Evolutionary conservation across 1,140 invertebrate species (phyloP), one percentile per base, ranked within the genome.

Genomic region (Bombus vancouverensis): DNA sequence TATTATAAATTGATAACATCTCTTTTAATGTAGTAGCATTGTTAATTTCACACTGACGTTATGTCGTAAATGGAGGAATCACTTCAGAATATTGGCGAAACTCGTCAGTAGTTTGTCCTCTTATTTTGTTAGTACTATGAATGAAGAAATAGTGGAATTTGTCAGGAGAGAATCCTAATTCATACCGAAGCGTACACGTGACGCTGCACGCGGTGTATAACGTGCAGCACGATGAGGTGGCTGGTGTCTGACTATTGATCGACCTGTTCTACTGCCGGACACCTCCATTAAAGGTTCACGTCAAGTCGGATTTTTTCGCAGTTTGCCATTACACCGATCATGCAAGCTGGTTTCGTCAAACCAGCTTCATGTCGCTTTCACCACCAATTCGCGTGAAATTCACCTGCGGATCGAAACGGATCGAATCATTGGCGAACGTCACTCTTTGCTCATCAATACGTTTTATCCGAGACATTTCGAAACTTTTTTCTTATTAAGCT

Each of bases 231-330:
- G 47, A 73, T 73, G 53, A 39, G 34, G 25, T 39, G 70, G n/a
- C 34, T 37, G 18, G 42, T 70, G 44, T 80, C 65, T 81, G 80
- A 34, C 80, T 81, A 81, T 81, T 44, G 80, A 73, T 81, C 80
- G 53, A 13, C 80, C 70, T 32, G 70, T 81, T 81, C 79, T 22
- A 80, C 66, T 53, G 1, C 37, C 66, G 28, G 53, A 73, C 70
- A 42, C 18, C 34, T 44, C 70, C 53, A n/a, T 81, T 81, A 81
- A 73, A 44, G 22, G 53, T 73, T 62, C 79, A 15, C 68, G 53
- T 62, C 70, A 44, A 53, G 39, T 39, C 25, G 79, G 15, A 81
- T 81, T 81, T 81, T 81, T 81, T 53, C 44, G 25, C 78, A 5
- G 65, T 47, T 70, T 25, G 39, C 32, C 32, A 18, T 80, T 53